Percentiles rank a stretch among this genome's conserved stretches.
These are phyloP conservation scores for Dicycla oo DNA, from an alignment of 2,888 invertebrate species.

Conservation along the genomic window DNA sequence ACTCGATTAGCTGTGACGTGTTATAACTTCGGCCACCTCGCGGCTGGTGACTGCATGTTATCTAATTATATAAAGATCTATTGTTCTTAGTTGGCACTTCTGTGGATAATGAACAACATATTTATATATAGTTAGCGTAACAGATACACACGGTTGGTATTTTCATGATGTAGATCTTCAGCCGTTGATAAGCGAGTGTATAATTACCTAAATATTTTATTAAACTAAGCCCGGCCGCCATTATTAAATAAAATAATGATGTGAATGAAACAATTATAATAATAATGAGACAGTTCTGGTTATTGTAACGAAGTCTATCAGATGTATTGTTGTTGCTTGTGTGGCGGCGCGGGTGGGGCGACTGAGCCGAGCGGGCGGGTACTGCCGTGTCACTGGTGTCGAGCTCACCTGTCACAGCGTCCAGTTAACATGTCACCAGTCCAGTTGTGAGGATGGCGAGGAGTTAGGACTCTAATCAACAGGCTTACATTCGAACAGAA, in stretches of 20 bases:
- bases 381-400: too few relatives aligned
- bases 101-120: slow-evolving; percentile 8
- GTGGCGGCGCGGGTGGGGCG: background rate
- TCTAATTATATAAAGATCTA: slow-evolving; percentile 9
- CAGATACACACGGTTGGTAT: slow-evolving; percentile 30
- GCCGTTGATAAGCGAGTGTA: slow-evolving; percentile 31
- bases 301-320: slow-evolving; percentile 11
- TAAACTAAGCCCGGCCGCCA: slow-evolving; percentile 29
- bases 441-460: background rate
- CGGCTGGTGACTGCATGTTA: slow-evolving; percentile 12
- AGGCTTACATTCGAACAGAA: background rate
- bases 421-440: background rate
- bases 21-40: slow-evolving; percentile 20
- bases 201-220: slow-evolving; percentile 46
- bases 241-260: slow-evolving; percentile 33
- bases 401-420: background rate
- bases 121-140: slow-evolving; percentile 7
- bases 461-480: background rate
- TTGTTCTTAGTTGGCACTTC: slow-evolving; percentile 29
- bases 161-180: slow-evolving; percentile 33
- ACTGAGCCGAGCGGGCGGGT: too few relatives aligned
- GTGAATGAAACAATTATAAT: slow-evolving; percentile 31
- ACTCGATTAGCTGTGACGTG: slow-evolving; percentile 35
- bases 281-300: slow-evolving; percentile 17
- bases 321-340: slow-evolving; percentile 5